Conservation (phyloP, 2,797 vertebrate species). For the Coregonus suidteri region DNA sequence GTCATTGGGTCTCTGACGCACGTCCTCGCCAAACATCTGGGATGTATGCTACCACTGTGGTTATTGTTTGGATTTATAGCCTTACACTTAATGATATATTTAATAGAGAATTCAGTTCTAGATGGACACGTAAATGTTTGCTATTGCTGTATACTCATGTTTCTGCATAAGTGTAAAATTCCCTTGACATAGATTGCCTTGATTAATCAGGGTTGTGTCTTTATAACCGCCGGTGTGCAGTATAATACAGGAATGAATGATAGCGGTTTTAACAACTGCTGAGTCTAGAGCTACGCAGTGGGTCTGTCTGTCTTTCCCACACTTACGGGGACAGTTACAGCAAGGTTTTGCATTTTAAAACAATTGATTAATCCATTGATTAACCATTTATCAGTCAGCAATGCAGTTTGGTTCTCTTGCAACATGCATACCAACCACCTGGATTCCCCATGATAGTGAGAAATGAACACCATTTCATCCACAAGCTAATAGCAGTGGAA, state of each 20-base stretch:
- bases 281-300: not conserved
- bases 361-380: not conserved
- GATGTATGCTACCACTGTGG: not conserved
- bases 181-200: not conserved
- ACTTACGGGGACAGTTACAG: not conserved
- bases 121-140: no score
- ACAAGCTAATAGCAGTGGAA: constrained; percentile 33
- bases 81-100: no score
- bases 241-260: not conserved
- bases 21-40: constrained; percentile 66
- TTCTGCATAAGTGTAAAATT: not conserved
- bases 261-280: not conserved
- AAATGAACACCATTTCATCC: not conserved
- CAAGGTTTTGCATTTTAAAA: constrained; percentile 6
- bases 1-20: constrained; percentile 52
- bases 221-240: not conserved
- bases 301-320: not conserved
- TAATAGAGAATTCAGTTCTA: not conserved
- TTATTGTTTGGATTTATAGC: no score
- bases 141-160: no score
- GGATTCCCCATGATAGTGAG: not conserved
- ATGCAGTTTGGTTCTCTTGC: not conserved
- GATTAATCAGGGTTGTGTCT: not conserved
- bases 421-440: not conserved
- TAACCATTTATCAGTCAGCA: not conserved